Base-by-base conservation (phyloP, 2,888 invertebrate genomes). In the Callyntrura guangdongensis region DNA sequence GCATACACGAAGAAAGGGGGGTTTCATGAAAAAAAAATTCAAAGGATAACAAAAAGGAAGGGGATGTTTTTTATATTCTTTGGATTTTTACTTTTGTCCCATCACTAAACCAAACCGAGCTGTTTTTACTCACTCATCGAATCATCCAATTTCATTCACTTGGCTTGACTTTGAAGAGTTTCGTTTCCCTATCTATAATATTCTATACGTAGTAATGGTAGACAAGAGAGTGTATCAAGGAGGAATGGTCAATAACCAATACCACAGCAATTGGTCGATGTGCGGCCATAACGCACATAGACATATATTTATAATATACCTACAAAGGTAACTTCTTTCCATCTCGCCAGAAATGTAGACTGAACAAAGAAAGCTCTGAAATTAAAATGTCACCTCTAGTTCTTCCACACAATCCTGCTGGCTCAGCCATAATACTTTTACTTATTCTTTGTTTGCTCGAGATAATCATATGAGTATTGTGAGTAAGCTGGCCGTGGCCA, bases 81-180 rank as follows among this genome's bases (percentile, higher is more conserved):
- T 64, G 22, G 20, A n/a, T 36, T 56, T 64, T 64, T 82, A n/a
- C 64, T 82, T n/a, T 61, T 64, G 79, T 82, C 17, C 61, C 47
- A 36, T 45, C 6, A 79, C 22, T 56, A 56, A 79, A 79, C 56
- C 79, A 59, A 74, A 74, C 22, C n/a, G 20, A 22, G 59, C 86
- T 79, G 86, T 77, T 61, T 86, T 67, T 86, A 79, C 79, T 86
- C 79, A 86, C 79, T 88, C 85, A 59, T 59, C 72, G 53, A 67
- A 84, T 83, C 74, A 77, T 87, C 45, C 69, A 69, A 72, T 88
- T 88, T 36, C 47, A 86, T 72, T 88, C 82, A 82, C 81, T 90
- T 86, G 89, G 72, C 53, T 84, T 79, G 85, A 85, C 85, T 64
- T 49, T 67, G 25, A 79, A 79, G 53, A 61, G 59, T 47, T 17